phyloP scores from a whole-genome alignment of 2,888 invertebrate genomes.

The Coenonympha arcania region DNA sequence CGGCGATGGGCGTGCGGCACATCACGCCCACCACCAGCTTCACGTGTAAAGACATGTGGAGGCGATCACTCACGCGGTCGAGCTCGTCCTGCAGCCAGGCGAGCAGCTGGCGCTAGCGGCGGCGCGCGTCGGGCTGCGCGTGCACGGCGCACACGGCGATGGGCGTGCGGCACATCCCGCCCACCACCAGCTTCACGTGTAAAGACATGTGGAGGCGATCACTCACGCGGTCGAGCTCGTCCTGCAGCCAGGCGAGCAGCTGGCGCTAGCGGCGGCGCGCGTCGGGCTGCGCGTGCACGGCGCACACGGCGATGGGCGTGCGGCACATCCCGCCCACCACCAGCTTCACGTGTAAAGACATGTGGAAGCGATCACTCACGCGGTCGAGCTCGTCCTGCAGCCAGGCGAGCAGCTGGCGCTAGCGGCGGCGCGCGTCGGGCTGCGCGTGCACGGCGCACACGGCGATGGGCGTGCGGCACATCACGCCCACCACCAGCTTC shows the following conservation, averaged over 20 bases:
- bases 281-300: constrained; percentile 84
- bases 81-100: constrained; percentile 97
- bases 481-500: constrained; percentile 93
- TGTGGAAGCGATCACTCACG: constrained; percentile 50
- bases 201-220: too few species aligned
- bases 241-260: constrained; percentile 95
- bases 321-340: constrained; percentile 92
- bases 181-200: constrained; percentile 95
- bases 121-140: constrained; percentile 83
- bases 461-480: constrained; percentile 87
- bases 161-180: constrained; percentile 88
- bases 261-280: constrained; percentile 89
- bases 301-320: constrained; percentile 84
- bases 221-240: constrained; percentile 87
- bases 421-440: constrained; percentile 86
- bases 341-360: constrained; percentile 95
- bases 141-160: constrained; percentile 86
- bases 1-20: constrained; percentile 86
- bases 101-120: constrained; percentile 91
- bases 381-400: constrained; percentile 94
- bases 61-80: constrained; percentile 75
- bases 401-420: constrained; percentile 94
- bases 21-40: constrained; percentile 95
- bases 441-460: constrained; percentile 85
- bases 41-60: too few species aligned